phyloP scores from a whole-genome alignment of 2,888 invertebrate genomes.

The Tortrix viridana region DNA sequence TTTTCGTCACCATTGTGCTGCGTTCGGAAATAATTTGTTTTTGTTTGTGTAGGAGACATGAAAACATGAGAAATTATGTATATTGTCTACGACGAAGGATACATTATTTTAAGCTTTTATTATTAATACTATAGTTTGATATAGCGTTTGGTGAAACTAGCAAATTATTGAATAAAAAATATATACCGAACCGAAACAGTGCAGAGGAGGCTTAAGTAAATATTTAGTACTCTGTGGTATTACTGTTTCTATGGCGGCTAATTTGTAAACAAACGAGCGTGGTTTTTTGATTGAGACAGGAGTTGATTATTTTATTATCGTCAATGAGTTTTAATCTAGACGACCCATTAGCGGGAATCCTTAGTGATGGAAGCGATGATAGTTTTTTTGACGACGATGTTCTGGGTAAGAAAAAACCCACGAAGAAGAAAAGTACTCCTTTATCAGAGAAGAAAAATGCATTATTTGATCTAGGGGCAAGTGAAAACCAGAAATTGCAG shows the following conservation, averaged over 20 bases:
- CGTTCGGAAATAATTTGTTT: constrained; percentile 36
- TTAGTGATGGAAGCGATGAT: constrained; percentile 88
- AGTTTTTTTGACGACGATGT: constrained; percentile 88
- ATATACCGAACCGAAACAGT: background rate
- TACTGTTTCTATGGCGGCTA: constrained; percentile 64
- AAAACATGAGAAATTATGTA: background rate
- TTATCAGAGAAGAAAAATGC: constrained; percentile 67
- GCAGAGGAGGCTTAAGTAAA: background rate
- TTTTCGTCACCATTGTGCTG: constrained; percentile 47
- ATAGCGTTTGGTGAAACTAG: too few species aligned
- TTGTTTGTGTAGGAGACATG: constrained; percentile 2
- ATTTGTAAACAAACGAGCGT: constrained; percentile 57
- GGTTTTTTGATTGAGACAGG: background rate
- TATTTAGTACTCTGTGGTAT: constrained; percentile 7
- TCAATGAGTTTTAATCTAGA: constrained; percentile 84
- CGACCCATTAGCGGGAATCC: constrained; percentile 86
- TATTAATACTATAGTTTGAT: too few species aligned
- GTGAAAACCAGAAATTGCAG: constrained; percentile 49
- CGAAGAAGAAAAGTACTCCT: constrained; percentile 61
- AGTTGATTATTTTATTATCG: constrained; percentile 17
- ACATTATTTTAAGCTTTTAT: background rate
- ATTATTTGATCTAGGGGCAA: constrained; percentile 67
- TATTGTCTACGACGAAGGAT: background rate
- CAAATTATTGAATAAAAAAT: too few species aligned
- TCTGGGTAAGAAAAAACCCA: constrained; percentile 71